phyloP scores from a whole-genome alignment of 2,113 vertebrate species.

The Drymodes brunneopygia region DNA sequence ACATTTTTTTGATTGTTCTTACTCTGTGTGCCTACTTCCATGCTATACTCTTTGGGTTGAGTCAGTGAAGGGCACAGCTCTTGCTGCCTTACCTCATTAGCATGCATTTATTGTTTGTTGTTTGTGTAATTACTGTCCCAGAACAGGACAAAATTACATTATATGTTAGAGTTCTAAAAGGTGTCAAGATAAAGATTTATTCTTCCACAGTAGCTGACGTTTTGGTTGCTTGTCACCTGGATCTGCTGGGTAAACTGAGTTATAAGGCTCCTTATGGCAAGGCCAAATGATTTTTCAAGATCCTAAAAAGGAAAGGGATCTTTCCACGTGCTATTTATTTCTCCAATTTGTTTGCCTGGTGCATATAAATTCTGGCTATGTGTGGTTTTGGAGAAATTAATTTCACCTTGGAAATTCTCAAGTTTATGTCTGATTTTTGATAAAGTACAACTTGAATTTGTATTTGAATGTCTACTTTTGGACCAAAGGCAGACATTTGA shows the following conservation, averaged over 20 bases:
- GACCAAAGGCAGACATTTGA: neutral
- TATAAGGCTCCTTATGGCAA: neutral
- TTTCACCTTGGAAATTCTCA: neutral
- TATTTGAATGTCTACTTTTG: neutral
- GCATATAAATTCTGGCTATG: neutral
- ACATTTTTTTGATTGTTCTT: neutral
- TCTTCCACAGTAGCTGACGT: neutral
- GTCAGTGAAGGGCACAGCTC: slow-evolving; percentile 2
- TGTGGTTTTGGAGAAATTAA: neutral
- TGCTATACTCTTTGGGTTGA: neutral
- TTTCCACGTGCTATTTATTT: neutral
- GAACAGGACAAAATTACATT: slow-evolving; percentile 36
- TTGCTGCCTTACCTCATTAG: slow-evolving; percentile 59
- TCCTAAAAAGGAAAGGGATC: neutral
- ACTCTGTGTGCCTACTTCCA: neutral
- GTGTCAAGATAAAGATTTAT: slow-evolving; percentile 1
- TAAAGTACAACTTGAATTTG: neutral
- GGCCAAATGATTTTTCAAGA: neutral
- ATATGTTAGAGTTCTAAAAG: slow-evolving; percentile 43
- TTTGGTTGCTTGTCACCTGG: slow-evolving; percentile 38
- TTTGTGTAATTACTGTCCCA: slow-evolving; percentile 55
- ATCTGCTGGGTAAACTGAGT: slow-evolving; percentile 22
- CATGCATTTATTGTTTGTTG: slow-evolving; percentile 55
- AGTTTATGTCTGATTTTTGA: neutral
- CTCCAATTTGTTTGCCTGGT: neutral